Conservation (phyloP, 2,888 invertebrate species). For the Ceratothoa steindachneri region DNA sequence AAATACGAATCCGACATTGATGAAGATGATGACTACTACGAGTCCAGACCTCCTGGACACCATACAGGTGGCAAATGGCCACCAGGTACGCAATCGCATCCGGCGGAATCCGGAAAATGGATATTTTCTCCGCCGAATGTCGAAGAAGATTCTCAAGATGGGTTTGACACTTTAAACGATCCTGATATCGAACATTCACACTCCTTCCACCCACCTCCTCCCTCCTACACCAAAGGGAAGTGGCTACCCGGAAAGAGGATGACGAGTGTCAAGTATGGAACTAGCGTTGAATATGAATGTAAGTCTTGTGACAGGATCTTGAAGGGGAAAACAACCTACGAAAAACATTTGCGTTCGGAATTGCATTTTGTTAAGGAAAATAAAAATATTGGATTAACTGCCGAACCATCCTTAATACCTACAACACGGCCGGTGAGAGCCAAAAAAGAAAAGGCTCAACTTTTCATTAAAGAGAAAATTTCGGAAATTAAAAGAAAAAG, state of each 20-base stretch:
- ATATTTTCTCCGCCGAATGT: constrained; percentile 30
- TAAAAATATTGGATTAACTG: not conserved
- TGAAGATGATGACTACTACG: constrained; percentile 44
- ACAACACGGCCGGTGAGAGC: constrained; percentile 31
- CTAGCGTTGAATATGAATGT: constrained; percentile 27
- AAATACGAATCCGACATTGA: constrained; percentile 37
- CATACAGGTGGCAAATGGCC: constrained; percentile 47
- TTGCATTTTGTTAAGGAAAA: constrained; percentile 29
- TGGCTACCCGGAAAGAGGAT: constrained; percentile 46
- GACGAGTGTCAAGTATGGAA: constrained; percentile 22
- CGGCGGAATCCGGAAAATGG: constrained; percentile 39
- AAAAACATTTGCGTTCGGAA: constrained; percentile 32
- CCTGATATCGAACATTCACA: not conserved
- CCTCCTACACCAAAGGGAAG: constrained; percentile 40
- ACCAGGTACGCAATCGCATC: constrained; percentile 36
- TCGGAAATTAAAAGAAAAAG: constrained; percentile 32
- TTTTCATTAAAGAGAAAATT: constrained; percentile 33
- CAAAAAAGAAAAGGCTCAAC: constrained; percentile 34
- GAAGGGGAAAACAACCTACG: constrained; percentile 29
- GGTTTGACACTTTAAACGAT: constrained; percentile 1
- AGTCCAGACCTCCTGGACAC: constrained; percentile 32
- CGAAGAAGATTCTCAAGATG: constrained; percentile 29
- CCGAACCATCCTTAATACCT: not conserved
- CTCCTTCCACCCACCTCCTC: constrained; percentile 26
- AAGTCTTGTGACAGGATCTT: constrained; percentile 26